Conservation (phyloP, 2,797 vertebrate species). For the Epinephelus malabaricus region DNA sequence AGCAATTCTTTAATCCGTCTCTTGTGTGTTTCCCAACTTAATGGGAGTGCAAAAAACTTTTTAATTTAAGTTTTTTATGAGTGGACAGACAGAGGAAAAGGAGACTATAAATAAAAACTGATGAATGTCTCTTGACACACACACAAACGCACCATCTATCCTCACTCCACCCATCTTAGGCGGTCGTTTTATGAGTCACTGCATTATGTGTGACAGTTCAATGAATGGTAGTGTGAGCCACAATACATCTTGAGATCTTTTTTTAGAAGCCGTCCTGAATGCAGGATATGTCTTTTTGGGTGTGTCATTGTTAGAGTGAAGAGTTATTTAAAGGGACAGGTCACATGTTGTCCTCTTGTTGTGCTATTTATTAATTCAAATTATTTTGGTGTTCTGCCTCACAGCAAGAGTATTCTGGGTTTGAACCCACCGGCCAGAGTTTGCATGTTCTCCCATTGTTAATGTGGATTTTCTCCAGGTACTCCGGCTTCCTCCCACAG, state of each 20-base stretch:
- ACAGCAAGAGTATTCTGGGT: too few species aligned
- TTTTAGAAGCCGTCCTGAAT: neutral
- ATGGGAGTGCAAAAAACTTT: neutral
- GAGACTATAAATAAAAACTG: conserved; percentile 2
- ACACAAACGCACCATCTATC: neutral
- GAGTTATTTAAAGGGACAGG: neutral
- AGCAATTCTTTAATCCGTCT: neutral
- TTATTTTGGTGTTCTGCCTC: too few species aligned
- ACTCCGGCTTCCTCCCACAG: too few species aligned
- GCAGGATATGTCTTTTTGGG: neutral
- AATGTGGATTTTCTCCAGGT: too few species aligned
- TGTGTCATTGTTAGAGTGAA: neutral
- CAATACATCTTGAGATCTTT: neutral
- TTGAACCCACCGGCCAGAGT: too few species aligned
- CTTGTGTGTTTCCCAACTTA: neutral
- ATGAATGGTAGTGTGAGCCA: neutral
- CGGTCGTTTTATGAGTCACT: neutral
- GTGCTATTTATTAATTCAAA: too few species aligned
- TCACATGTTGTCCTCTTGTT: too few species aligned
- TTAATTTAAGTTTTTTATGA: too few species aligned
- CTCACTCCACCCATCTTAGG: neutral
- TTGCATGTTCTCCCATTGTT: too few species aligned
- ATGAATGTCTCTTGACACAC: neutral
- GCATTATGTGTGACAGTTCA: too few species aligned
- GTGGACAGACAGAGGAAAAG: neutral